Evolutionary conservation across 2,113 vertebrate genomes (phyloP).

Genomic region (Fregetta grallaria): DNA sequence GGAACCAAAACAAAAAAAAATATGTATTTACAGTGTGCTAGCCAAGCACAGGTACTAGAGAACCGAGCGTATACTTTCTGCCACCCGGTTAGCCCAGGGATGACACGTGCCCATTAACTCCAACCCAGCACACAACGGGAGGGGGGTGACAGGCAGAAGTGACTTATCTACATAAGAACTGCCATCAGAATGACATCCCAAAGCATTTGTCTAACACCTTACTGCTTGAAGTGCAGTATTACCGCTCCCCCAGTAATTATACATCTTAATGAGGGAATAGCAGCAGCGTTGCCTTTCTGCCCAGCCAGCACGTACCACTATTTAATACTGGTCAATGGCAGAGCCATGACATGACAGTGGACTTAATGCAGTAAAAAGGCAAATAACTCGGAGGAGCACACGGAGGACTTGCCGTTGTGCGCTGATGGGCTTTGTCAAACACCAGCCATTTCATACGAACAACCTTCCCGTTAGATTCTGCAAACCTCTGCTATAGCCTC

Average conservation of each 20-base stretch:
- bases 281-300: background rate
- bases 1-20: background rate
- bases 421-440: background rate
- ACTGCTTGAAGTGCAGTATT: background rate
- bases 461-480: background rate
- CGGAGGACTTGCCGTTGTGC: accelerated
- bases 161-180: background rate
- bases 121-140: background rate
- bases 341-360: background rate
- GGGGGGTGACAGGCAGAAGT: background rate
- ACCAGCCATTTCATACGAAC: background rate
- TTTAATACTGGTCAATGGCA: background rate
- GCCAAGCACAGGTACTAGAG: background rate
- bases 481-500: slow-evolving; percentile 4
- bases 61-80: background rate
- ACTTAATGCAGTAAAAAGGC: background rate
- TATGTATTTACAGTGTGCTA: background rate
- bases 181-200: background rate
- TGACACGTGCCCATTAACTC: background rate
- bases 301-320: background rate
- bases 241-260: background rate
- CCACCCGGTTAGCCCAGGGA: background rate
- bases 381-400: background rate
- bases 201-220: slow-evolving; percentile 3
- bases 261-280: background rate